Conservation (phyloP, 2,888 invertebrate species). For the Nasonia oneida region DNA sequence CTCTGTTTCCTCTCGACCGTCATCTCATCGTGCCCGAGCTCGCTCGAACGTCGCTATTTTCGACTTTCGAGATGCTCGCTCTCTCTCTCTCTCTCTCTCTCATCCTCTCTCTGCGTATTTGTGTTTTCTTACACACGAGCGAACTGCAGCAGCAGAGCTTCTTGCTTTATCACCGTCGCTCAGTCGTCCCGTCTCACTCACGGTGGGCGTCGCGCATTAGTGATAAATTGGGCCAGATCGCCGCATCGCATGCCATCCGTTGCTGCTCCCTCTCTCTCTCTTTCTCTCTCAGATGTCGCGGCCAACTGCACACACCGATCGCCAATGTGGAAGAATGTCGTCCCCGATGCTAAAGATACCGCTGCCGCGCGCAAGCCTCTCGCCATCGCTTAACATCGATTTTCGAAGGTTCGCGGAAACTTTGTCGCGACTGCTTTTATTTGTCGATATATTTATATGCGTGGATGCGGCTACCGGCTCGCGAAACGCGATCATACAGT, state of each 20-base stretch:
- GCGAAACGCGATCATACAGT: neutral
- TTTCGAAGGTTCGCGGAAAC: conserved; percentile 30
- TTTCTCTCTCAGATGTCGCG: conserved; percentile 66
- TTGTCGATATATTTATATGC: conserved; percentile 29
- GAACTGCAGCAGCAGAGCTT: neutral
- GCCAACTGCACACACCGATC: conserved; percentile 71
- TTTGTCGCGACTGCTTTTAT: neutral
- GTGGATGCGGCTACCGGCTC: neutral
- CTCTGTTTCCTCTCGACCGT: conserved; percentile 9
- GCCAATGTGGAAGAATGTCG: conserved; percentile 72
- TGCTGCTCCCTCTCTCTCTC: neutral
- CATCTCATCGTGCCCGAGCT: conserved; percentile 48
- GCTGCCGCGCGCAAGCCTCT: neutral
- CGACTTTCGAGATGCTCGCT: conserved; percentile 67
- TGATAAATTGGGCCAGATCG: conserved; percentile 77
- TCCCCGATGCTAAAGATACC: conserved; percentile 75
- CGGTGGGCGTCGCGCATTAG: conserved; percentile 72
- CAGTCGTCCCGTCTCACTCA: conserved; percentile 53
- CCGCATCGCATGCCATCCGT: conserved; percentile 70
- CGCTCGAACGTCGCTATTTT: conserved; percentile 69
- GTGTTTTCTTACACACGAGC: conserved; percentile 1
- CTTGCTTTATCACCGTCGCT: conserved; percentile 54
- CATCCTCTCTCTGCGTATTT: conserved; percentile 52
- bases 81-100: conserved; percentile 49
- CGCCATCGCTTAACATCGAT: conserved; percentile 49